Evolutionary conservation across 2,888 invertebrate genomes (phyloP).

Genomic region (Synergus japonicus): DNA sequence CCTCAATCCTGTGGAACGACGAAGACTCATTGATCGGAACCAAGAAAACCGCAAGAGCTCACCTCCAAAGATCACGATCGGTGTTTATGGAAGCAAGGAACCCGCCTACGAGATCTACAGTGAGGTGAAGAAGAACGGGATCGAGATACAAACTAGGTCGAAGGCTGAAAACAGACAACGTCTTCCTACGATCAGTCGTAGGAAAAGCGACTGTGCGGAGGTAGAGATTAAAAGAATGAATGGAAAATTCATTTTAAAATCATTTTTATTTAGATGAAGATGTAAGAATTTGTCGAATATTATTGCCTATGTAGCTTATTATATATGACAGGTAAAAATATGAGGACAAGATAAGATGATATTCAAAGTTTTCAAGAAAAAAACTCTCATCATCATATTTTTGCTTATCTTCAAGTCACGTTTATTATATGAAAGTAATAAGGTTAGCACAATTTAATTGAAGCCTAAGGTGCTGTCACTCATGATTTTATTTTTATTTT

Average conservation of each 20-base stretch:
- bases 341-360: too few species aligned
- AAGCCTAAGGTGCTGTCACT: too few species aligned
- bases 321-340: too few species aligned
- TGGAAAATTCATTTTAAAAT: neutral
- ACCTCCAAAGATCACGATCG: conserved; percentile 71
- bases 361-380: too few species aligned
- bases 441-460: too few species aligned
- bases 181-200: conserved; percentile 37
- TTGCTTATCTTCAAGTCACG: too few species aligned
- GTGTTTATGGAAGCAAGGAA: conserved; percentile 71
- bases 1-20: conserved; percentile 71
- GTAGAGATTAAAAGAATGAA: conserved; percentile 21
- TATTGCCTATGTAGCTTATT: too few species aligned
- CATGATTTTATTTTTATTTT: too few species aligned
- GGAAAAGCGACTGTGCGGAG: conserved; percentile 32
- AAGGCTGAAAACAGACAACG: conserved; percentile 34
- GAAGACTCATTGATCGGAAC: conserved; percentile 67
- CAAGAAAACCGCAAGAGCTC: conserved; percentile 55
- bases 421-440: too few species aligned
- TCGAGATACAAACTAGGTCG: conserved; percentile 38
- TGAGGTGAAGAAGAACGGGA: conserved; percentile 42
- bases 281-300: too few species aligned
- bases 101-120: conserved; percentile 62
- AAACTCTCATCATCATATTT: too few species aligned
- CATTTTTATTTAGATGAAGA: too few species aligned